phyloP scores from a whole-genome alignment of 2,888 invertebrate genomes.

The Euspilapteryx auroguttella region DNA sequence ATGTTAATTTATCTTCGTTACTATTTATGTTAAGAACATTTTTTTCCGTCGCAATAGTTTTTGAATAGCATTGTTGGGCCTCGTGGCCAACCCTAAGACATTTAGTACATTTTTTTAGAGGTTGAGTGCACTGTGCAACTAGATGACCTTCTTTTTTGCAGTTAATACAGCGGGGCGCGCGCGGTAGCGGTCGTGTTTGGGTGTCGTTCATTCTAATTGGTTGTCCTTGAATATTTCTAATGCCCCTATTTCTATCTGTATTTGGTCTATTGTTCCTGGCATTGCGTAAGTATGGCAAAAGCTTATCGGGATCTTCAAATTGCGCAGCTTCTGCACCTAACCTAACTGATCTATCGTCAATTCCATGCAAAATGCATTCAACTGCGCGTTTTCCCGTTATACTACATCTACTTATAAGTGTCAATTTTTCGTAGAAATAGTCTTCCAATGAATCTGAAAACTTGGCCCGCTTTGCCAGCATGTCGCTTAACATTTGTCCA shows the following conservation, averaged over 20 bases:
- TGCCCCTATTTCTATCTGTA: no score
- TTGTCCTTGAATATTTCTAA: no score
- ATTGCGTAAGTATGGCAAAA: conserved; percentile 5
- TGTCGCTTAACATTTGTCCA: no score
- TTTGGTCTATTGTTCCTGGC: background rate
- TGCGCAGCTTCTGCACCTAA: conserved; percentile 7
- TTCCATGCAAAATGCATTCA: conserved; percentile 6
- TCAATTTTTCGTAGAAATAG: conserved; percentile 6
- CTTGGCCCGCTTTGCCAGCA: background rate
- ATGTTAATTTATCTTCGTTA: no score
- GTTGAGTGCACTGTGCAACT: background rate
- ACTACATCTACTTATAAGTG: background rate
- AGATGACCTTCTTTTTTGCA: background rate
- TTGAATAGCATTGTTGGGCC: background rate
- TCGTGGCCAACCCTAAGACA: background rate
- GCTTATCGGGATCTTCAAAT: conserved; percentile 6
- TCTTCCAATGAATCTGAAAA: conserved; percentile 1
- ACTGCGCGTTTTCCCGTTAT: background rate
- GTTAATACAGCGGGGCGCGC: background rate
- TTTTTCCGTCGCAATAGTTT: no score
- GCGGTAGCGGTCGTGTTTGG: background rate
- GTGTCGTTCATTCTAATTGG: background rate
- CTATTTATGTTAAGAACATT: no score
- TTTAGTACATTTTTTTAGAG: background rate
- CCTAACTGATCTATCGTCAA: conserved; percentile 6